phyloP scores from a whole-genome alignment of 2,888 invertebrate genomes.

The Hypomecis punctinalis region DNA sequence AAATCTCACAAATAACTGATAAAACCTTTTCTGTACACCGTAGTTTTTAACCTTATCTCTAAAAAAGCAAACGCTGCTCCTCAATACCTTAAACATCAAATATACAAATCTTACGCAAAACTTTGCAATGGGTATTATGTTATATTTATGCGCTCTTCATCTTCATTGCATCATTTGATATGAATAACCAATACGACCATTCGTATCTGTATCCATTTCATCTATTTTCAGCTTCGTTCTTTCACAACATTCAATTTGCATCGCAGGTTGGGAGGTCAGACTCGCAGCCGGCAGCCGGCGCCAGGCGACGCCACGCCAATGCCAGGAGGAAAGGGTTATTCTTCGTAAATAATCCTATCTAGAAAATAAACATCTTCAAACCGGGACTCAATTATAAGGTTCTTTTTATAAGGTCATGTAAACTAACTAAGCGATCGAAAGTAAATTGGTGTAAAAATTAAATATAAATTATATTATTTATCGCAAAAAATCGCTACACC shows the following conservation, averaged over 20 bases:
- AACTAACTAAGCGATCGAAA: background rate
- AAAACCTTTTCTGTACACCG: no score
- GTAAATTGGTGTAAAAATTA: no score
- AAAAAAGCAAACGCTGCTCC: no score
- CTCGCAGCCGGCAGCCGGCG: constrained; percentile 7
- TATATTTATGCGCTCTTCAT: constrained; percentile 9
- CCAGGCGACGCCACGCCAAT: background rate
- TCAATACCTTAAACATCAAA: no score
- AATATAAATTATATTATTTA: no score
- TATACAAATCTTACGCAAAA: background rate
- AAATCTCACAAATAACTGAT: no score
- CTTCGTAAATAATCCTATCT: constrained; percentile 7
- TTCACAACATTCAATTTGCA: constrained; percentile 19
- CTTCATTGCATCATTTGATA: constrained; percentile 4
- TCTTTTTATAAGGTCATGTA: background rate
- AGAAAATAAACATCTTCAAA: constrained; percentile 4
- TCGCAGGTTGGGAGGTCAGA: background rate
- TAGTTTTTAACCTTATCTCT: no score
- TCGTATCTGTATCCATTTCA: constrained; percentile 4
- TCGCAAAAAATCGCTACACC: no score
- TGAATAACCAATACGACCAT: constrained; percentile 1
- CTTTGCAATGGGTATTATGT: background rate
- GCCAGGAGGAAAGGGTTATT: constrained; percentile 2
- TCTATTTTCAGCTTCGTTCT: constrained; percentile 11
- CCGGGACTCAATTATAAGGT: background rate